A percentile compares a stretch with the other conserved stretches of the same genome.
phyloP scores from a whole-genome alignment of 2,888 invertebrate genomes.

The Drosophila kokeensis region DNA sequence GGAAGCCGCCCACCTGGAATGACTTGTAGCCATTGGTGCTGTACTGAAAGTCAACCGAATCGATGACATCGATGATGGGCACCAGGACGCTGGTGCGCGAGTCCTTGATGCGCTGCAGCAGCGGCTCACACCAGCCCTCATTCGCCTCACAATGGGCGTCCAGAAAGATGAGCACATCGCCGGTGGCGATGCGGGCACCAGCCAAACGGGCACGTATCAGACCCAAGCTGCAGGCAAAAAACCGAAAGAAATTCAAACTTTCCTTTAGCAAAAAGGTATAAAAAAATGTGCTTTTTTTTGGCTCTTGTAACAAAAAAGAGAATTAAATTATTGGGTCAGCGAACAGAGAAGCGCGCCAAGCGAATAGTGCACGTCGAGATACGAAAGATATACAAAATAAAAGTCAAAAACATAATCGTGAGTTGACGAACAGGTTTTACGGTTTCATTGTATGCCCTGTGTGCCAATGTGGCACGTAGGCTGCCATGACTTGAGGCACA shows the following conservation, averaged over 20 bases:
- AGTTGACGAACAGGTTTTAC: slow-evolving; percentile 79
- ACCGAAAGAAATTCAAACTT: slow-evolving; percentile 53
- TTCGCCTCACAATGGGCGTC: slow-evolving; percentile 97
- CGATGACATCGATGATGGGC: slow-evolving; percentile 98
- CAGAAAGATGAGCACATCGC: slow-evolving; percentile 93
- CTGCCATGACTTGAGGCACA: slow-evolving; percentile 9
- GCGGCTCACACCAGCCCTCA: slow-evolving; percentile 93
- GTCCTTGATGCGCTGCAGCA: slow-evolving; percentile 93
- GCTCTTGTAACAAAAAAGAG: slow-evolving; percentile 27
- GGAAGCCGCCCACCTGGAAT: no score
- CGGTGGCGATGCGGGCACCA: slow-evolving; percentile 93
- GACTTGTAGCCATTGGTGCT: no score
- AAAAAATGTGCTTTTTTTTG: slow-evolving; percentile 8
- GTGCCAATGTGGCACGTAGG: slow-evolving; percentile 3
- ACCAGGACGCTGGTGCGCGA: slow-evolving; percentile 92
- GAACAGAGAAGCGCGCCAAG: slow-evolving; percentile 52
- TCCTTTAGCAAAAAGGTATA: slow-evolving; percentile 61
- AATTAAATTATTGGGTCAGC: slow-evolving; percentile 72
- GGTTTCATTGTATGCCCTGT: slow-evolving; percentile 55
- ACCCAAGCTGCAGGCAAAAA: slow-evolving; percentile 88
- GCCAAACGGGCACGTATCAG: slow-evolving; percentile 95
- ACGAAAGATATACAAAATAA: slow-evolving; percentile 61
- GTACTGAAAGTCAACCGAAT: slow-evolving; percentile 87
- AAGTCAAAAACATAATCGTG: slow-evolving; percentile 65
- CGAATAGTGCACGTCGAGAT: slow-evolving; percentile 56